These are phyloP conservation scores for Battus philenor DNA, from an alignment of 1,140 invertebrate species.

Conservation along the genomic window DNA sequence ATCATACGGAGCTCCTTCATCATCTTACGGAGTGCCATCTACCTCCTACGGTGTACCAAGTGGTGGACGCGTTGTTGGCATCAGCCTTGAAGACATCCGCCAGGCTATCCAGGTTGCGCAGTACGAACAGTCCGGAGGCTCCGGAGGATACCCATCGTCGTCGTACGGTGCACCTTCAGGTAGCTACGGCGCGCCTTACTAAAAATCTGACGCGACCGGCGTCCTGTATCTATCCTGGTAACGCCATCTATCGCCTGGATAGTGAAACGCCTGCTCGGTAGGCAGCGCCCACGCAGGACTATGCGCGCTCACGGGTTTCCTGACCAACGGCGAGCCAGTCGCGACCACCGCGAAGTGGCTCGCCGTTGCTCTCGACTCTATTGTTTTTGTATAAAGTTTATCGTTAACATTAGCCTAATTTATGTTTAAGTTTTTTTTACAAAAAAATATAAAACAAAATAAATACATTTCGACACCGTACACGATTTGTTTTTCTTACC, in stretches of 20 bases:
- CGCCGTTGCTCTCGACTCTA: slow-evolving; percentile 51
- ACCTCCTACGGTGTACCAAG: slow-evolving; percentile 78
- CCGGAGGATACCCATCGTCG: slow-evolving; percentile 76
- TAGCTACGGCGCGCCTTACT: slow-evolving; percentile 79
- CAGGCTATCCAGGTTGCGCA: slow-evolving; percentile 86
- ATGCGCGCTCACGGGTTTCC: slow-evolving; percentile 64
- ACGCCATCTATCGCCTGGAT: slow-evolving; percentile 43
- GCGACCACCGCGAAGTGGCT: slow-evolving; percentile 50
- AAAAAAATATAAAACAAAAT: slow-evolving; percentile 64
- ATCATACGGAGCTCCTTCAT: slow-evolving; percentile 79
- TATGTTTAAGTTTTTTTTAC: slow-evolving; percentile 59
- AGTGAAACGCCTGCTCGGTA: slow-evolving; percentile 32
- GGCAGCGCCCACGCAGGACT: slow-evolving; percentile 62
- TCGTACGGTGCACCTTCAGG: slow-evolving; percentile 76
- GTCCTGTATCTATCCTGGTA: slow-evolving; percentile 42
- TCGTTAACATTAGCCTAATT: slow-evolving; percentile 66
- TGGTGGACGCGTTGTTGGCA: slow-evolving; percentile 80
- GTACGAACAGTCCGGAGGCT: slow-evolving; percentile 76
- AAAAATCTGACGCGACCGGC: slow-evolving; percentile 40
- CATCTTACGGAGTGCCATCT: slow-evolving; percentile 79
- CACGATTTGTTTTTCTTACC: slow-evolving; percentile 18
- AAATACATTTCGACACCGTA: slow-evolving; percentile 75
- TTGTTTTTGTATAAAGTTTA: slow-evolving; percentile 69
- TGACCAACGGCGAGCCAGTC: slow-evolving; percentile 55
- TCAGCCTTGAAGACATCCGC: slow-evolving; percentile 85